A percentile compares a stretch with the other conserved stretches of the same genome.
Evolutionary conservation across 2,797 vertebrate genomes (phyloP).

Genomic region (Amphiprion clarkii): DNA sequence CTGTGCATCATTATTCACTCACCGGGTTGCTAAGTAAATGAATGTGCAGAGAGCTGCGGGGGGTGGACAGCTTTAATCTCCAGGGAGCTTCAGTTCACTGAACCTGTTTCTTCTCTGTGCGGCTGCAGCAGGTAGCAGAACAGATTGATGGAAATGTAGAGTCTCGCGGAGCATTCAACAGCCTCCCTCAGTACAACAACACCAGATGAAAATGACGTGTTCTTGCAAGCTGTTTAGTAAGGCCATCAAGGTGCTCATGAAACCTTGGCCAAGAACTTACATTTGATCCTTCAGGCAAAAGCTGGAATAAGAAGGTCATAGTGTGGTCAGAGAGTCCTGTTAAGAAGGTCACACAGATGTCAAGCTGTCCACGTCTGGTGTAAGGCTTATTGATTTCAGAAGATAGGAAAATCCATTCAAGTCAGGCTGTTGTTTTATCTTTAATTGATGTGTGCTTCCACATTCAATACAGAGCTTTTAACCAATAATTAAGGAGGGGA

Average conservation of each 20-base stretch:
- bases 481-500: not conserved
- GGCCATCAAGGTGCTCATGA: conserved; percentile 41
- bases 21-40: conserved; percentile 28
- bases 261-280: conserved; percentile 46
- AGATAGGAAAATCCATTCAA: conserved; percentile 47
- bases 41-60: conserved; percentile 9
- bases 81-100: conserved; percentile 31
- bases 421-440: conserved; percentile 27
- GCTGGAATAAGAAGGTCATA: conserved; percentile 42
- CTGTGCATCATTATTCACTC: conserved; percentile 36
- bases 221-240: conserved; percentile 13
- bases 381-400: conserved; percentile 49
- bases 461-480: conserved; percentile 24
- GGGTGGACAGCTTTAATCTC: conserved; percentile 39
- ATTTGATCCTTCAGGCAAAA: conserved; percentile 51
- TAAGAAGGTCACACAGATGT: conserved; percentile 65
- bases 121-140: conserved; percentile 18
- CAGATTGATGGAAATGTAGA: conserved; percentile 11
- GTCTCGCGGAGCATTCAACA: not conserved
- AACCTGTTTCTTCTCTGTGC: conserved; percentile 14
- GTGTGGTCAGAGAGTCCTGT: conserved; percentile 50
- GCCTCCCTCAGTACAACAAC: not conserved
- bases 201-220: conserved; percentile 5
- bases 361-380: conserved; percentile 37
- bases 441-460: conserved; percentile 27